These are phyloP conservation scores for Troides oblongomaculatus DNA, from an alignment of 2,888 invertebrate species.

Conservation along the genomic window DNA sequence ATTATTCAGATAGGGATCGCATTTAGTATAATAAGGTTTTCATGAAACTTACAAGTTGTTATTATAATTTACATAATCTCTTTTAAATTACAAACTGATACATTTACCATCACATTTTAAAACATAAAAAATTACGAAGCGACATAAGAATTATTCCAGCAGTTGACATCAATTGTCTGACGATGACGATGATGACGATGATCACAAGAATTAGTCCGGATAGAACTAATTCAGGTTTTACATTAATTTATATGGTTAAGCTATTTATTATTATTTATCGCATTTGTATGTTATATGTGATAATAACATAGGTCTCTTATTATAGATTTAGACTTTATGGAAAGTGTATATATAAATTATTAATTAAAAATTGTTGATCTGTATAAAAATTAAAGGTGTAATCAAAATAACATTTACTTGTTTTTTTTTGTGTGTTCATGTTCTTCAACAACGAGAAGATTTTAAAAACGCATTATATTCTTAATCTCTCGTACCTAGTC, in stretches of 20 bases:
- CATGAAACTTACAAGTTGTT: not conserved
- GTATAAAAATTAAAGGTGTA: slow-evolving; percentile 1
- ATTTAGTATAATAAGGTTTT: not conserved
- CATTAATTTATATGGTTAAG: not conserved
- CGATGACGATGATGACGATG: no score
- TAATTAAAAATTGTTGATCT: not conserved
- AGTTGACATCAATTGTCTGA: no score
- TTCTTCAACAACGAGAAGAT: no score
- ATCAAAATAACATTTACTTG: not conserved
- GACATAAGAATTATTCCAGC: not conserved
- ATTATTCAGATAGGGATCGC: not conserved
- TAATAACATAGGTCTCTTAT: not conserved
- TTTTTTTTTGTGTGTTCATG: no score
- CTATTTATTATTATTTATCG: not conserved
- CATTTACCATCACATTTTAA: not conserved
- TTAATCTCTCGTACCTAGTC: no score
- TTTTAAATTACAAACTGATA: not conserved
- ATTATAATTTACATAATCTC: not conserved
- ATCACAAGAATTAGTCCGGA: not conserved
- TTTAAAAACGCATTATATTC: no score
- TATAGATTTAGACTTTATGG: not conserved
- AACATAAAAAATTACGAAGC: not conserved
- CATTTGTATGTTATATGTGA: not conserved
- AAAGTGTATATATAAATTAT: not conserved
- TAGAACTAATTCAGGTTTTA: not conserved